Base-by-base conservation (phyloP, 2,888 invertebrate genomes). In the Agonum fuliginosum region DNA sequence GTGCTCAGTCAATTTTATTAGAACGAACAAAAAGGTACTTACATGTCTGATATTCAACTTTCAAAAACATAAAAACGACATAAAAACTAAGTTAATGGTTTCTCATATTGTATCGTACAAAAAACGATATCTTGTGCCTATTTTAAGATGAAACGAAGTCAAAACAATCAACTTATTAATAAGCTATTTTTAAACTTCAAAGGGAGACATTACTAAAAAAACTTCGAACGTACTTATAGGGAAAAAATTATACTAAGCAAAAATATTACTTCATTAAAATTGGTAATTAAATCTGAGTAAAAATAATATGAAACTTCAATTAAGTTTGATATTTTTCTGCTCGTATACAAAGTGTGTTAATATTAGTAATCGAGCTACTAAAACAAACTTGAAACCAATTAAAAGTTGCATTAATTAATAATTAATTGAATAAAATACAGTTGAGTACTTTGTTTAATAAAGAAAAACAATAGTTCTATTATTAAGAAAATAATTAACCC, bases 141-240 rank as follows among this genome's bases (percentile, higher is more conserved):
- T 37, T 17, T 17, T 41, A 67, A 67, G 34, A 37, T 37, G 24
- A 14, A 58, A 24, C 58, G 58, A 19, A 67, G 67, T 41, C 67
- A 19, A 67, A 67, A 67, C 67, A 67, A 67, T 37, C 19, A 20
- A 19, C 34, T 41, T 67, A 67, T 67, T 67, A 67, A 67, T 37
- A 14, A 19, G 30, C 8, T 67, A 67, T 67, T 67, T 67, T 17
- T 41, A 58, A 24, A 37, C 58, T 58, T 22, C 37, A 37, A 37
- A 37, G n/a, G n/a, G 12, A n/a, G 10, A 37, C 37, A n/a, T 37
- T n/a, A 37, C 37, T 1, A 37, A 37, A 37, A 37, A 3, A 37
- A 37, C n/a, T n/a, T n/a, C n/a, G n/a, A n/a, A n/a, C n/a, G n/a
- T n/a, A n/a, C n/a, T n/a, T n/a, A n/a, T n/a, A n/a, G n/a, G n/a